phyloP scores from a whole-genome alignment of 2,113 vertebrate genomes.

The Chitala chitala region DNA sequence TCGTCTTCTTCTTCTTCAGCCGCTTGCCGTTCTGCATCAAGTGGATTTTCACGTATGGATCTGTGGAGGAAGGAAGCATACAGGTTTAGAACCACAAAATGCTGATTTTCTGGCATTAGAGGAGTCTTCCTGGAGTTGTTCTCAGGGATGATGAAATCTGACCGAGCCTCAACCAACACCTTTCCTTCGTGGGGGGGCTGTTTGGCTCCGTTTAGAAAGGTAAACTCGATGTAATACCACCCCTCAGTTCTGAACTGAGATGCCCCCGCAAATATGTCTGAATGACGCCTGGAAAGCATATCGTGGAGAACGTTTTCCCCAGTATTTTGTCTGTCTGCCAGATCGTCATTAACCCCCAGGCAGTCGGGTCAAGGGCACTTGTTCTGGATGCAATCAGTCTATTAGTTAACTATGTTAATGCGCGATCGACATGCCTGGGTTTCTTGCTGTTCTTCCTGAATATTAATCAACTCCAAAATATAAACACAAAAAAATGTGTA shows the following conservation, averaged over 20 bases:
- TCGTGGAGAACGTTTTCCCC: neutral
- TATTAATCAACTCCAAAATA: constrained; percentile 31
- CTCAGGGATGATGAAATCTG: too few relatives aligned
- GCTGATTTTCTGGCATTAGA: too few relatives aligned
- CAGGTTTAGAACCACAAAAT: too few relatives aligned
- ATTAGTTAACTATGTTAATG: constrained; percentile 21
- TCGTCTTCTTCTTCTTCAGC: constrained; percentile 99
- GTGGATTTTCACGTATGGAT: constrained; percentile 98
- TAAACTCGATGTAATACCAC: too few relatives aligned
- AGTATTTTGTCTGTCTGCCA: neutral
- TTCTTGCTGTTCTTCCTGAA: constrained; percentile 43
- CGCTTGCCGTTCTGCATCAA: constrained; percentile 98
- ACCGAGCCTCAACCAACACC: too few relatives aligned
- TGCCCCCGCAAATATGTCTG: too few relatives aligned
- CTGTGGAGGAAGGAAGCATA: constrained; percentile 62
- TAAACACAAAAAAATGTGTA: neutral
- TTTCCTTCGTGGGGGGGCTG: too few relatives aligned
- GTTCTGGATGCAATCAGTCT: constrained; percentile 31
- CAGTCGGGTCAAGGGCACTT: constrained; percentile 44
- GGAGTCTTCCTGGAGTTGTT: too few relatives aligned
- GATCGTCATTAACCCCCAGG: constrained; percentile 18
- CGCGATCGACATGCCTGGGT: constrained; percentile 32
- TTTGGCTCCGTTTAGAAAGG: too few relatives aligned
- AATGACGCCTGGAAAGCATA: too few relatives aligned
- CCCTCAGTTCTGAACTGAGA: too few relatives aligned